phyloP scores from a whole-genome alignment of 2,888 invertebrate genomes.

The Formica aserva region DNA sequence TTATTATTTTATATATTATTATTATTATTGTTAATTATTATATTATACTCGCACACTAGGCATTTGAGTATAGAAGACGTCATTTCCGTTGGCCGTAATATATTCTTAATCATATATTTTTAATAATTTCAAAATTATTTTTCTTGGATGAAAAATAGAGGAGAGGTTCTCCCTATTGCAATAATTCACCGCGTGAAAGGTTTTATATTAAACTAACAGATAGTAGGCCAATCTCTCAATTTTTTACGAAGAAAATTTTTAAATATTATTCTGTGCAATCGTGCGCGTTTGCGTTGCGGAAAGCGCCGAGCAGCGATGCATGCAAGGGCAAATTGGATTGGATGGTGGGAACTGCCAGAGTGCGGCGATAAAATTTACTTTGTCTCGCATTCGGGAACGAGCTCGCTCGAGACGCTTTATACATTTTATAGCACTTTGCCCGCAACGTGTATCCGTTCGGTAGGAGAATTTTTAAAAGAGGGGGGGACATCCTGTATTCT shows the following conservation, averaged over 20 bases:
- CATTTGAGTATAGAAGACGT: not conserved
- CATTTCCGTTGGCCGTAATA: not conserved
- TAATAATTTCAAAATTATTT: not conserved
- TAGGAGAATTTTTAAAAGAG: not conserved
- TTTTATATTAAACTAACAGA: constrained; percentile 4
- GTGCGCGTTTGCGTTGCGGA: constrained; percentile 17
- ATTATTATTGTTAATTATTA: not conserved
- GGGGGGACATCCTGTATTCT: not conserved
- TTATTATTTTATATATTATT: not conserved
- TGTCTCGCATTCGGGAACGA: constrained; percentile 36
- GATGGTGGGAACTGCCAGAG: constrained; percentile 29
- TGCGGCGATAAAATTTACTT: constrained; percentile 49
- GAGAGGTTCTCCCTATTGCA: no score
- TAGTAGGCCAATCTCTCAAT: not conserved
- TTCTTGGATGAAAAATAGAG: not conserved
- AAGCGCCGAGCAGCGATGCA: constrained; percentile 17
- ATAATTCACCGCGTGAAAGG: not conserved
- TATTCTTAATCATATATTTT: not conserved
- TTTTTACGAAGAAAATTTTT: constrained; percentile 3
- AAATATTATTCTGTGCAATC: constrained; percentile 30
- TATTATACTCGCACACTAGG: not conserved
- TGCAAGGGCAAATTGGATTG: constrained; percentile 42
- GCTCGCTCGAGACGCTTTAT: constrained; percentile 6
- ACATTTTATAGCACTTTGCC: constrained; percentile 20
- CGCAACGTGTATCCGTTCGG: not conserved